Base-by-base conservation (phyloP, 2,113 vertebrate species). In the Candoia aspera region DNA sequence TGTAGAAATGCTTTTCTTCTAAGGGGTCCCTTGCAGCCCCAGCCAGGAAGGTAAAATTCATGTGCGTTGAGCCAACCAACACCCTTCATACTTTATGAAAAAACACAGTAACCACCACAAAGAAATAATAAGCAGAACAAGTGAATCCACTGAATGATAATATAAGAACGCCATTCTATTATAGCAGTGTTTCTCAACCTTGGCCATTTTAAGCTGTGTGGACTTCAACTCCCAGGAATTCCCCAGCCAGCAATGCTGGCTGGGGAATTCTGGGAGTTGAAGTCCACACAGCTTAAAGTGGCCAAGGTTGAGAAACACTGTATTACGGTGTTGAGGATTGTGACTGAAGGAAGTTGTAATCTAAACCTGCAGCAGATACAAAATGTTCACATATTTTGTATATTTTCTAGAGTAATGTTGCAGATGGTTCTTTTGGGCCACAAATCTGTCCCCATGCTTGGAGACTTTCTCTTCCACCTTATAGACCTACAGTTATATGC, bases 331-430 rank as follows among this genome's bases (percentile, higher is more conserved):
- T 12, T 33, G 64, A 83, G 57, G 59, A 59, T 57, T 58, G 24
- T 24, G 15, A 59, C 55, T 58, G 13, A 54, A 85, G 37, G 46
- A 19, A 26, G 9, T 59, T 84, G 55, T 29, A 86, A 85, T 55
- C 62, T 60, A 37, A 86, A 84, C 8, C 57, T 37, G 29, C 29
- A 84, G 86, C 64, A 53, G 24, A 88, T 92, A 59, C 29, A 87
- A 73, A 91, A 92, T 24, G 6, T 59, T 83, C 37, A 88, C 10
- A 49, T 59, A 88, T 88, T 86, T 68, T 55, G 83, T 49, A 88
- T 24, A 88, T 87, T 58, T 55, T 91, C 11, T 57, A 59, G 54
- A 49, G n/a, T 58, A 60, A 92, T 54, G 57, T 86, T 79, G 23
- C 62, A 46, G n/a, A 49, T 60, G 37, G 2, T 84, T 68, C 24